Percentiles rank a stretch among this genome's conserved stretches.
phyloP scores from a whole-genome alignment of 1,140 invertebrate genomes.

The Globodera rostochiensis region DNA sequence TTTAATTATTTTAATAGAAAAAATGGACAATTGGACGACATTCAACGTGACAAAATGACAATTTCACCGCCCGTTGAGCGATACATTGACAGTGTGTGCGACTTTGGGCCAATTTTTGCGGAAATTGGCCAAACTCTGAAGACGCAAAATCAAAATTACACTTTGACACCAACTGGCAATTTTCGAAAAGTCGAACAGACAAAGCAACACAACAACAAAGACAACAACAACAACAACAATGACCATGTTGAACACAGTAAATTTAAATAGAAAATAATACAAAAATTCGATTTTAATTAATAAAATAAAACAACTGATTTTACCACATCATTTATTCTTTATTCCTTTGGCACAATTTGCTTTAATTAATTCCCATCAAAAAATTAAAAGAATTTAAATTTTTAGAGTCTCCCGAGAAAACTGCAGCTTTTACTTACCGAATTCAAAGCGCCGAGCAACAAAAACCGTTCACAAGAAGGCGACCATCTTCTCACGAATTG shows the following conservation, averaged over 20 bases:
- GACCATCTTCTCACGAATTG: not conserved
- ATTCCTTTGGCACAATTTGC: too few species aligned
- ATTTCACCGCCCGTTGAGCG: slow-evolving; percentile 28
- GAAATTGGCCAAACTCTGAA: slow-evolving; percentile 28
- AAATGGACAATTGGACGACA: not conserved
- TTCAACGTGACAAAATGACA: not conserved
- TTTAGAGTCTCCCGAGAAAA: not conserved
- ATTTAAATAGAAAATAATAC: not conserved
- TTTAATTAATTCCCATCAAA: too few species aligned
- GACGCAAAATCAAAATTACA: slow-evolving; percentile 8
- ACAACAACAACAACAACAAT: not conserved
- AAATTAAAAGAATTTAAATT: not conserved
- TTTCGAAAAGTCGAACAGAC: not conserved
- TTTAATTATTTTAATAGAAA: not conserved
- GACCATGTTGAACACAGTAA: not conserved
- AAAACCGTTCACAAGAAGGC: not conserved
- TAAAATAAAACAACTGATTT: too few species aligned
- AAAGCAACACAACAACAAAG: not conserved
- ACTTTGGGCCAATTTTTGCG: slow-evolving; percentile 26
- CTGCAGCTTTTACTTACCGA: slow-evolving; percentile 2
- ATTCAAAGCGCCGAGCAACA: not conserved
- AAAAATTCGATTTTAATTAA: too few species aligned
- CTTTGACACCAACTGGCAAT: not conserved
- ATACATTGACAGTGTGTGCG: slow-evolving; percentile 30
- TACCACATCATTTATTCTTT: too few species aligned